Conservation (phyloP, 1,140 invertebrate species). For the Procambarus virginalis region DNA sequence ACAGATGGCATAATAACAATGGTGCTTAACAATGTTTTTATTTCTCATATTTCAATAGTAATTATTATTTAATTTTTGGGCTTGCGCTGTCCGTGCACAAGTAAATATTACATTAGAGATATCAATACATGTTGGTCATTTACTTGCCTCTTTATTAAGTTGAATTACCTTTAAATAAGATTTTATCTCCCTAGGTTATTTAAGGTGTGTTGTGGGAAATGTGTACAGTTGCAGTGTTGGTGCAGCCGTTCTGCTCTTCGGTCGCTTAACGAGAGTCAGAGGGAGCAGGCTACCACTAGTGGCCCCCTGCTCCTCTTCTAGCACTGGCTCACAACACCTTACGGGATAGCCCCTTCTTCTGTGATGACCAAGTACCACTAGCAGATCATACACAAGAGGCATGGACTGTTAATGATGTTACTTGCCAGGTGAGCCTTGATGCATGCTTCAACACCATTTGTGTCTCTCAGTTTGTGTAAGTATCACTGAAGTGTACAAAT, state of each 20-base stretch:
- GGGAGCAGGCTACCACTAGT: constrained; percentile 47
- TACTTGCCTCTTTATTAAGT: too few species aligned
- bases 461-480: neutral
- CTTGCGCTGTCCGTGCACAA: too few species aligned
- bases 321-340: constrained; percentile 57
- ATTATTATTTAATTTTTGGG: too few species aligned
- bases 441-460: neutral
- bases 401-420: constrained; percentile 61
- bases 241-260: constrained; percentile 58
- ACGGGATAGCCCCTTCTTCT: constrained; percentile 65
- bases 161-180: too few species aligned
- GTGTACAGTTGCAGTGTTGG: constrained; percentile 62
- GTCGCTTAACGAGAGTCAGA: constrained; percentile 48
- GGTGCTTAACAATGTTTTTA: too few species aligned
- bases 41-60: too few species aligned
- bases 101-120: too few species aligned
- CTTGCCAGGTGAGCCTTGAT: constrained; percentile 49
- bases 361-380: constrained; percentile 51
- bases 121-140: too few species aligned
- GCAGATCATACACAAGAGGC: constrained; percentile 44
- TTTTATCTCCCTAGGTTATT: constrained; percentile 38
- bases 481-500: neutral
- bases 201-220: constrained; percentile 55
- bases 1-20: too few species aligned
- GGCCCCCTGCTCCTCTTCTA: constrained; percentile 59